Conservation (phyloP, 2,888 invertebrate genomes). For the Eumacrocentrus americanus region DNA sequence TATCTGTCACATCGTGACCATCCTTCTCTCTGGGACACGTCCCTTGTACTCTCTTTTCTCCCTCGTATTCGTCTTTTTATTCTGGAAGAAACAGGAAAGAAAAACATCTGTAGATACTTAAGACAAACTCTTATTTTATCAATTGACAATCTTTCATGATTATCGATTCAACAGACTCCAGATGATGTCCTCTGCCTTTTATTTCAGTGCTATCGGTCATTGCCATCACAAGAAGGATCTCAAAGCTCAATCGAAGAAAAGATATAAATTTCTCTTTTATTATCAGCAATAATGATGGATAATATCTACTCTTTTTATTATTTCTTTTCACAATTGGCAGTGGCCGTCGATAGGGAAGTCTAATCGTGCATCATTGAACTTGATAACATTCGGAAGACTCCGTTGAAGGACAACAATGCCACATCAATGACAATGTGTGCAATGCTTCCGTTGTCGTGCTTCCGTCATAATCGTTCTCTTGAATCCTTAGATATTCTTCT, state of each 20-base stretch:
- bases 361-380: conserved; percentile 16
- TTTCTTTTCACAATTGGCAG: background rate
- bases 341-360: background rate
- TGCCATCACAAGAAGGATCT: background rate
- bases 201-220: background rate
- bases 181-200: background rate
- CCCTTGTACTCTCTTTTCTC: too few relatives aligned
- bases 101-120: background rate
- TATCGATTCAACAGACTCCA: conserved; percentile 8
- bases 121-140: background rate
- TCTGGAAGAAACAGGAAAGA: too few relatives aligned
- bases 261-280: background rate
- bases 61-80: too few relatives aligned
- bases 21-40: background rate
- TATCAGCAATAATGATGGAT: background rate
- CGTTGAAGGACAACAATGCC: conserved; percentile 13
- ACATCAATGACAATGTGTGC: conserved; percentile 13
- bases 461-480: background rate
- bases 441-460: background rate
- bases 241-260: background rate
- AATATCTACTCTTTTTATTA: background rate
- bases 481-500: too few relatives aligned
- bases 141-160: background rate
- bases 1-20: conserved; percentile 2
- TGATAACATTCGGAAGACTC: conserved; percentile 18